Percentiles rank a stretch among this genome's conserved stretches.
These are phyloP conservation scores for Trypoxylon attenuatum DNA, from an alignment of 2,888 invertebrate genomes.

Conservation along the genomic window DNA sequence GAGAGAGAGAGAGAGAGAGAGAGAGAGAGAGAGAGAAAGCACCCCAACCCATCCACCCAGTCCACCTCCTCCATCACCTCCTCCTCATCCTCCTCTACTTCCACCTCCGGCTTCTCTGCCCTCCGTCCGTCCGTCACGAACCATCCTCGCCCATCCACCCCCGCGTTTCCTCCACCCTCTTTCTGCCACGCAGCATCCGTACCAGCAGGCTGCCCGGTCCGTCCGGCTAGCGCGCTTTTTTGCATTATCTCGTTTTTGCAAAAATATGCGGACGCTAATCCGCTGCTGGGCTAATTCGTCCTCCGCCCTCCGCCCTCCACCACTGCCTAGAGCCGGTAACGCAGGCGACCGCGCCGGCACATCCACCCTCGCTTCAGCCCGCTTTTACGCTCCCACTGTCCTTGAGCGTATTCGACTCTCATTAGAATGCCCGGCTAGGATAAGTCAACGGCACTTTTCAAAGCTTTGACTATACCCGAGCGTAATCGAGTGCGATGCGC, in stretches of 20 bases:
- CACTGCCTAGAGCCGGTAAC: conserved; percentile 1
- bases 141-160: conserved; percentile 55
- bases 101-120: background rate
- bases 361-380: conserved; percentile 23
- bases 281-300: conserved; percentile 66
- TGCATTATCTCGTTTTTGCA: conserved; percentile 72
- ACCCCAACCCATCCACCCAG: too few species aligned
- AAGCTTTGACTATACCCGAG: conserved; percentile 43
- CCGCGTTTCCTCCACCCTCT: conserved; percentile 48
- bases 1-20: background rate
- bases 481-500: conserved; percentile 40
- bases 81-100: too few species aligned
- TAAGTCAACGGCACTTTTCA: conserved; percentile 46
- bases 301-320: conserved; percentile 36
- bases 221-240: conserved; percentile 65
- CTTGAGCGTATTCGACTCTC: conserved; percentile 49
- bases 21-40: background rate
- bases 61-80: conserved; percentile 26
- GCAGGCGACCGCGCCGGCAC: too few species aligned
- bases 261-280: conserved; percentile 72
- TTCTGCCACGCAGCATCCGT: conserved; percentile 57
- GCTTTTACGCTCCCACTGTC: conserved; percentile 37
- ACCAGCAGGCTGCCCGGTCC: conserved; percentile 49
- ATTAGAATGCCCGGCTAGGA: conserved; percentile 53
- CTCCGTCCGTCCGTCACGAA: conserved; percentile 52